Conservation (phyloP, 2,888 invertebrate genomes). For the Ectemnius continuus region DNA sequence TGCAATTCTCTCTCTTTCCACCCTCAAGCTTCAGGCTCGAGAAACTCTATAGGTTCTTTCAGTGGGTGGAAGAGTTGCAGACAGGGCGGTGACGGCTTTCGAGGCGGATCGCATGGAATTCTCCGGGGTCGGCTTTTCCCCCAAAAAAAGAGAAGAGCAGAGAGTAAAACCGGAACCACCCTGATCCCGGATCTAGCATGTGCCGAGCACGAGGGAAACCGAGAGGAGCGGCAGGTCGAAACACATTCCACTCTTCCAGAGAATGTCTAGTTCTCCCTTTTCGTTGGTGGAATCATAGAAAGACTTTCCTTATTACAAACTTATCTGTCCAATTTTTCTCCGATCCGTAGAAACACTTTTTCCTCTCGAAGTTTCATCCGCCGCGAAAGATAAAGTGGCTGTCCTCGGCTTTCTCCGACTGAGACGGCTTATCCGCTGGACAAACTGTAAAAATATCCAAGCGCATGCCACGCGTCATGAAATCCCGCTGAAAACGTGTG, state of each 20-base stretch:
- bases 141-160: constrained; percentile 10
- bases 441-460: constrained; percentile 49
- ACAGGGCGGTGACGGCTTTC: constrained; percentile 41
- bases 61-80: constrained; percentile 44
- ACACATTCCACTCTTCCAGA: constrained; percentile 32
- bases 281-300: background rate
- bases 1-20: constrained; percentile 38
- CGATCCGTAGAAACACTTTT: background rate
- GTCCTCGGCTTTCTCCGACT: constrained; percentile 20
- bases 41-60: constrained; percentile 33
- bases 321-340: background rate
- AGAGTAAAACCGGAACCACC: constrained; percentile 56
- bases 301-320: background rate
- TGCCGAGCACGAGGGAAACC: constrained; percentile 42
- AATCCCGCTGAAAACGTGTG: constrained; percentile 43
- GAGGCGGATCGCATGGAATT: constrained; percentile 31
- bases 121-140: constrained; percentile 32
- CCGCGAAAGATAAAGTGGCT: constrained; percentile 1
- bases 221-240: constrained; percentile 36
- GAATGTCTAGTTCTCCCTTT: background rate
- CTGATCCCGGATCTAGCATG: constrained; percentile 58
- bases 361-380: background rate
- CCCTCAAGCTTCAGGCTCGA: constrained; percentile 35
- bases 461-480: constrained; percentile 43
- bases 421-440: constrained; percentile 20